A percentile compares a stretch with the other conserved stretches of the same genome.
phyloP scores from a whole-genome alignment of 2,113 vertebrate genomes.

The Cepphus grylle region DNA sequence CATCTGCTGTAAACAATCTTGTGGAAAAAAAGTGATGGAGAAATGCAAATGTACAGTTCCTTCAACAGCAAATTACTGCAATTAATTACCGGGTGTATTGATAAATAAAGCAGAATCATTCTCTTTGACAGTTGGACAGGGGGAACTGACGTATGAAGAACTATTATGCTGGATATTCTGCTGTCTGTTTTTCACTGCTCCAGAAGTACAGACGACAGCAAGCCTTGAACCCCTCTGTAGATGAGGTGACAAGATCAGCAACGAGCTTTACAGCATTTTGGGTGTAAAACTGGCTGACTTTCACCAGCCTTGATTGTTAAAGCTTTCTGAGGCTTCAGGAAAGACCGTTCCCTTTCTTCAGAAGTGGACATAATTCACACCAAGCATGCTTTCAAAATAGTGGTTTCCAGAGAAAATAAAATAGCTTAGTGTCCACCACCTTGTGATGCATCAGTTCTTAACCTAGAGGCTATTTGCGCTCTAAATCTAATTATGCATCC shows the following conservation, averaged over 20 bases:
- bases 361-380: not conserved
- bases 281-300: not conserved
- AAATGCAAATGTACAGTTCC: not conserved
- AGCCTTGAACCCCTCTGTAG: not conserved
- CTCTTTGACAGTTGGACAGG: not conserved
- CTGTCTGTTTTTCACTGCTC: not conserved
- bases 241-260: not conserved
- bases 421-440: not conserved
- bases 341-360: not conserved
- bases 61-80: not conserved
- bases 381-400: not conserved
- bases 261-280: not conserved
- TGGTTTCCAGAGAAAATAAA: not conserved
- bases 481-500: not conserved
- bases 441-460: not conserved
- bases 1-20: not conserved
- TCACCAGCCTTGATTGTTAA: not conserved
- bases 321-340: not conserved
- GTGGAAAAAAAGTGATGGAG: not conserved
- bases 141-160: not conserved
- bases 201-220: not conserved
- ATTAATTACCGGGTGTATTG: not conserved
- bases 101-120: not conserved
- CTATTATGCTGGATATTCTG: not conserved
- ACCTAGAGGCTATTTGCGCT: not conserved